These are phyloP conservation scores for Anabas testudineus DNA, from an alignment of 2,797 vertebrate species.

Conservation along the genomic window DNA sequence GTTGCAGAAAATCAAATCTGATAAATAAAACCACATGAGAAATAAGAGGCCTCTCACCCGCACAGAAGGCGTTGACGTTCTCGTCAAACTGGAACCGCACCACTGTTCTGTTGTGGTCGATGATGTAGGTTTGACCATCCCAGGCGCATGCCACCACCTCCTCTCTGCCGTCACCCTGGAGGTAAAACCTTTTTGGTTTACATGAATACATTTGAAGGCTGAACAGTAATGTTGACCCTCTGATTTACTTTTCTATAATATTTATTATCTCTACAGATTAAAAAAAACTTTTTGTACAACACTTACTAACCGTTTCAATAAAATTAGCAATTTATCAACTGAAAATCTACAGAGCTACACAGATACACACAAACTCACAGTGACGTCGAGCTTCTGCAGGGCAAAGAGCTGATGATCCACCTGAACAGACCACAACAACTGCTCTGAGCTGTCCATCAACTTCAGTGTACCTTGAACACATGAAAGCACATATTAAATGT, in stretches of 20 bases:
- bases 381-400: slow-evolving; percentile 95
- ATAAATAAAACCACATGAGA: neutral
- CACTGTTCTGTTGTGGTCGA: slow-evolving; percentile 93
- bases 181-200: neutral
- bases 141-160: slow-evolving; percentile 98
- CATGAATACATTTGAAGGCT: no score
- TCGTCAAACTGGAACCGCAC: slow-evolving; percentile 98
- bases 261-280: no score
- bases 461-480: slow-evolving; percentile 90
- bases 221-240: no score
- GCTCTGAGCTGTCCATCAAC: slow-evolving; percentile 95
- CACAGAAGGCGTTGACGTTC: slow-evolving; percentile 98
- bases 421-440: slow-evolving; percentile 96
- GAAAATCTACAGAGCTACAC: no score
- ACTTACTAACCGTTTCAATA: no score
- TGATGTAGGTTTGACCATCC: slow-evolving; percentile 98
- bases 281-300: no score
- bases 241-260: no score
- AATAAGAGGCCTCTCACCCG: slow-evolving; percentile 82
- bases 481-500: neutral
- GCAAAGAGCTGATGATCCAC: slow-evolving; percentile 98
- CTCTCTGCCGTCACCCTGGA: slow-evolving; percentile 93
- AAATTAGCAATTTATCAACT: no score
- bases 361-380: slow-evolving; percentile 83
- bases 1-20: neutral